Evolutionary conservation across 2,888 invertebrate species (phyloP), one percentile per base, ranked within the genome.

Genomic region (Chloromyia formosa): DNA sequence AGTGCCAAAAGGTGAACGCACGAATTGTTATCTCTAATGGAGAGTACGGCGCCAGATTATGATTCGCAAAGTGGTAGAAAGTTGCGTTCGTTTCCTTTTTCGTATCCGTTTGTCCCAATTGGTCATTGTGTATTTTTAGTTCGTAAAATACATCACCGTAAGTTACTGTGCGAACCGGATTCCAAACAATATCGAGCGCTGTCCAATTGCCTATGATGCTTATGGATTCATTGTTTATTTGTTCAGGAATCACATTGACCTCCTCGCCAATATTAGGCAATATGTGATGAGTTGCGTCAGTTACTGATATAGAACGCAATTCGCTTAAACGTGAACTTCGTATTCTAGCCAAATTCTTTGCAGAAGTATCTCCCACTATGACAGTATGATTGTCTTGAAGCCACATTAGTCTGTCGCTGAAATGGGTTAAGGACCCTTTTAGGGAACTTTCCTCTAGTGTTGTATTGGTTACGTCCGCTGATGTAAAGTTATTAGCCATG

Each of bases 1-100:
- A 89, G 16, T 93, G 93, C 96, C 96, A 96, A 80, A 92, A 92
- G 0, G 95, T 94, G 82, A 91, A 92, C 1, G 95, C 92, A 45
- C 93, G 90, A 3, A 97, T 89, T 1, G 92, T 90, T 20, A 95
- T 90, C 74, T 90, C 90, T 73, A 95, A 83, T 16, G 87, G 85
- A 9, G 92, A 91, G 83, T 93, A 94, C 0, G 96, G 94, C 2
- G 88, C 83, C 66, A 91, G 86, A 61, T 84, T 82, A 12, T 86
- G 83, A 76, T 87, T 84, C 12, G 76, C 58, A 79, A 90, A 89
- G 78, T 85, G 86, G 56, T 89, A 82, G 80, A 87, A 87, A 0
- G 89, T 85, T 18, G 85, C 84, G 0, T 88, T 88, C 18, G 89
- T 88, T 72, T 78, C 78, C 20, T 64, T 88, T 72, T 77, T 77